Percentiles rank a stretch among this genome's conserved stretches.
Evolutionary conservation across 2,797 vertebrate genomes (phyloP).

Genomic region (Cirrhinus molitorella): DNA sequence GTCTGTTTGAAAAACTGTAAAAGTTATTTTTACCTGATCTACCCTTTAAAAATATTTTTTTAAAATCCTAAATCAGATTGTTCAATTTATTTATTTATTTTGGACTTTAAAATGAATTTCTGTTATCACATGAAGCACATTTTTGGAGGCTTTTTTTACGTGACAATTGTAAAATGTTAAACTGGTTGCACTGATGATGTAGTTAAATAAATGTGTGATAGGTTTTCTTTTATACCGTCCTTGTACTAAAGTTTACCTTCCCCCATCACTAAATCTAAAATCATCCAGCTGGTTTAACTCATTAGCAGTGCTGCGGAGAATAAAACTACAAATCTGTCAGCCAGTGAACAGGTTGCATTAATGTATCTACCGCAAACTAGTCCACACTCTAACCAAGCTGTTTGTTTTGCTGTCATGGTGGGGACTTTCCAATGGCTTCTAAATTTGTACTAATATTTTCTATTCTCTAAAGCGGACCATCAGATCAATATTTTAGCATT

Average conservation of each 20-base stretch:
- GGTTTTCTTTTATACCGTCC: neutral
- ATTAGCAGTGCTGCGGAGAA: conserved; percentile 17
- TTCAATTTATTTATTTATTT: no score
- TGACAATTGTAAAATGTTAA: neutral
- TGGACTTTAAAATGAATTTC: neutral
- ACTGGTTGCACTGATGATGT: neutral
- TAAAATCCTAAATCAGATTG: no score
- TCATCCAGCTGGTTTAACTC: conserved; percentile 15
- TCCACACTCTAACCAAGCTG: neutral
- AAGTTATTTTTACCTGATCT: neutral
- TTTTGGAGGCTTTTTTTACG: neutral
- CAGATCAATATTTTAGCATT: neutral
- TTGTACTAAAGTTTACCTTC: neutral
- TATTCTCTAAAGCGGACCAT: neutral
- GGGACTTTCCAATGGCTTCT: neutral
- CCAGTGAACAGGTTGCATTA: conserved; percentile 29
- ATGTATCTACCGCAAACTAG: neutral
- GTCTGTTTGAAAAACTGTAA: neutral
- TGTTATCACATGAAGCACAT: neutral
- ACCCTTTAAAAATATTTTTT: neutral
- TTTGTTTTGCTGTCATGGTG: neutral
- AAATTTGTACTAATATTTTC: neutral
- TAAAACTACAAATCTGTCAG: conserved; percentile 24
- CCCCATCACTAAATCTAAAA: neutral
- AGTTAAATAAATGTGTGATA: neutral